Conservation (phyloP, 92 coral and sea anemone species). For the Phenganax marumi region DNA sequence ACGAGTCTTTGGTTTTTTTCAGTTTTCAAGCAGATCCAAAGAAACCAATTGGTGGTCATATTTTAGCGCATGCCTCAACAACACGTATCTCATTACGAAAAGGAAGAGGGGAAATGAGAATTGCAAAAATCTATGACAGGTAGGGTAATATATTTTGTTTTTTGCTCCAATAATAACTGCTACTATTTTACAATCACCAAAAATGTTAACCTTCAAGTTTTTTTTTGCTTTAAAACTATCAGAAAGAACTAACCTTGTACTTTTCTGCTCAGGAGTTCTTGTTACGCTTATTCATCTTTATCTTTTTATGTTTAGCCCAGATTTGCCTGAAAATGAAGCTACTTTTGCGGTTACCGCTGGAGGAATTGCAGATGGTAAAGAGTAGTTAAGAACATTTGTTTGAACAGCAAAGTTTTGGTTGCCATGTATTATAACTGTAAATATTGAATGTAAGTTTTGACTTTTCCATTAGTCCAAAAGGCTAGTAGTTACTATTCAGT, state of each 20-base stretch:
- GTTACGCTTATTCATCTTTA: neutral
- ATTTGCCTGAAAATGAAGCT: slow-evolving; percentile 94
- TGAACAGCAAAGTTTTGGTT: no score
- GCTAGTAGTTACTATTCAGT: no score
- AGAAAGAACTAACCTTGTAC: no score
- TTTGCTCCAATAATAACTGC: neutral
- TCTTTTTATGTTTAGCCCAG: slow-evolving; percentile 66
- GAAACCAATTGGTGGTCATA: slow-evolving; percentile 99
- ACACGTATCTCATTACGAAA: slow-evolving; percentile 90
- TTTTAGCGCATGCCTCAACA: slow-evolving; percentile 97
- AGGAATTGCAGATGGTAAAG: slow-evolving; percentile 98
- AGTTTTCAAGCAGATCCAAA: slow-evolving; percentile 99
- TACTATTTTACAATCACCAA: no score
- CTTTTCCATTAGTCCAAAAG: no score
- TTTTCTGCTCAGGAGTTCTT: no score
- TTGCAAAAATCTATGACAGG: slow-evolving; percentile 99
- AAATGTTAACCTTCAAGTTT: no score
- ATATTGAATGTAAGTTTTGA: no score
- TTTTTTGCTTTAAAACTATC: no score
- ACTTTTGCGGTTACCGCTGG: slow-evolving; percentile 98
- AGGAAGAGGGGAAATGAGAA: slow-evolving; percentile 94
- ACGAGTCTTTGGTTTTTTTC: slow-evolving; percentile 1
- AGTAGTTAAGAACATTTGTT: slow-evolving; percentile 36
- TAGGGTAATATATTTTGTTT: slow-evolving; percentile 6
- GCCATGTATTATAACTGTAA: no score